phyloP scores from a whole-genome alignment of 1,140 invertebrate species.

The Centruroides vittatus region DNA sequence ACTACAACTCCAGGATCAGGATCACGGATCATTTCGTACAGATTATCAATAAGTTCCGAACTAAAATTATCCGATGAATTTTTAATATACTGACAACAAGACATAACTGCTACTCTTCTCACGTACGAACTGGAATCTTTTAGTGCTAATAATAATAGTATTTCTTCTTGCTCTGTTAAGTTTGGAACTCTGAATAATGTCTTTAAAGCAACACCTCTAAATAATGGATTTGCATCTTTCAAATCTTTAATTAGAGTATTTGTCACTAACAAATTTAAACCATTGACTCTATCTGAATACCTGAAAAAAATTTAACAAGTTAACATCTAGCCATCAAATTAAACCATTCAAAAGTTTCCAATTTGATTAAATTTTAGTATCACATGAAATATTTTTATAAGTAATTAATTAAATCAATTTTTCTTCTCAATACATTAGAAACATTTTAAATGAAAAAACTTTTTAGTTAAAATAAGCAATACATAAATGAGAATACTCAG shows the following conservation, averaged over 20 bases:
- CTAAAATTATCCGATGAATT: not conserved
- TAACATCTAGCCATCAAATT: no score
- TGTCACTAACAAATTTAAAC: conserved; percentile 9
- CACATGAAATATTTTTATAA: no score
- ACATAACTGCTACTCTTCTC: conserved; percentile 1
- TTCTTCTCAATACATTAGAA: no score
- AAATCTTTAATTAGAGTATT: conserved; percentile 10
- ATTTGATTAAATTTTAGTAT: no score
- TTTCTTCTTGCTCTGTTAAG: conserved; percentile 2
- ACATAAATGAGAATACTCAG: no score
- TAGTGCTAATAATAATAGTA: conserved; percentile 3
- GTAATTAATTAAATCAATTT: no score
- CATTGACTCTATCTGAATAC: conserved; percentile 3
- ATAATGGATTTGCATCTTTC: conserved; percentile 10
- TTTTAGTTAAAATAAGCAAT: no score
- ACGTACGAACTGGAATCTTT: conserved; percentile 3
- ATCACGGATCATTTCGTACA: conserved; percentile 10
- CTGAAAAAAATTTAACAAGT: conserved; percentile 1
- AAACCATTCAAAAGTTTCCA: no score
- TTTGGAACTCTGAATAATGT: conserved; percentile 2
- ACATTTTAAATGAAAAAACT: no score
- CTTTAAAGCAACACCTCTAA: conserved; percentile 6
- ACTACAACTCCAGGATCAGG: conserved; percentile 6
- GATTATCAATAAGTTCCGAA: conserved; percentile 4
- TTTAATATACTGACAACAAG: not conserved